Conservation (phyloP, 2,797 vertebrate species). For the Phylloscopus collybita region DNA sequence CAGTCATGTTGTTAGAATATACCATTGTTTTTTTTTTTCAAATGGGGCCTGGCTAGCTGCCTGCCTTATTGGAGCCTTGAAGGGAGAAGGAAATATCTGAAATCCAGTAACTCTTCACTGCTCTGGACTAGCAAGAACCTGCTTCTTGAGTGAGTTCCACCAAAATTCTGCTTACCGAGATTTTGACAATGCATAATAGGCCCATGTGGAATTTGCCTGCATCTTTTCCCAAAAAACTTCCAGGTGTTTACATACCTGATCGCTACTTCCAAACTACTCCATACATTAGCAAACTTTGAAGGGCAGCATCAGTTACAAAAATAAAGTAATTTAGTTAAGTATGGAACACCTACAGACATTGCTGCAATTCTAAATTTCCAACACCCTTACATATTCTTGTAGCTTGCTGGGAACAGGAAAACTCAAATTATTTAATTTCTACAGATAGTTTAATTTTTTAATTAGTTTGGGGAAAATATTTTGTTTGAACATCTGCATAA, state of each 20-base stretch:
- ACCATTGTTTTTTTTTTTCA: fast-evolving
- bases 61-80: not conserved
- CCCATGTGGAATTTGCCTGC: not conserved
- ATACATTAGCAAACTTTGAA: not conserved
- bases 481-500: not conserved
- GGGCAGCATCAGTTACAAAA: not conserved
- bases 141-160: not conserved
- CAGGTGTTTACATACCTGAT: not conserved
- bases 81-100: not conserved
- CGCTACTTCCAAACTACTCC: not conserved
- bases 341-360: not conserved
- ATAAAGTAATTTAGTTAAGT: not conserved
- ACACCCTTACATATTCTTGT: not conserved
- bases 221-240: not conserved
- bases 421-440: not conserved
- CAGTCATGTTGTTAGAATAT: not conserved
- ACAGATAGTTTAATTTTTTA: not conserved
- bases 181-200: not conserved
- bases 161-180: not conserved
- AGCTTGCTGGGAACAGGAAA: not conserved
- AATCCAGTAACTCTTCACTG: not conserved
- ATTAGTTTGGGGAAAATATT: not conserved
- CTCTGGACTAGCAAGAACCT: not conserved
- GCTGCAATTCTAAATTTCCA: not conserved
- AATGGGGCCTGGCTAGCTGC: not conserved